Percentiles rank a stretch among this genome's conserved stretches.
Conservation (phyloP, 2,113 vertebrate species). For the Agelaius tricolor region DNA sequence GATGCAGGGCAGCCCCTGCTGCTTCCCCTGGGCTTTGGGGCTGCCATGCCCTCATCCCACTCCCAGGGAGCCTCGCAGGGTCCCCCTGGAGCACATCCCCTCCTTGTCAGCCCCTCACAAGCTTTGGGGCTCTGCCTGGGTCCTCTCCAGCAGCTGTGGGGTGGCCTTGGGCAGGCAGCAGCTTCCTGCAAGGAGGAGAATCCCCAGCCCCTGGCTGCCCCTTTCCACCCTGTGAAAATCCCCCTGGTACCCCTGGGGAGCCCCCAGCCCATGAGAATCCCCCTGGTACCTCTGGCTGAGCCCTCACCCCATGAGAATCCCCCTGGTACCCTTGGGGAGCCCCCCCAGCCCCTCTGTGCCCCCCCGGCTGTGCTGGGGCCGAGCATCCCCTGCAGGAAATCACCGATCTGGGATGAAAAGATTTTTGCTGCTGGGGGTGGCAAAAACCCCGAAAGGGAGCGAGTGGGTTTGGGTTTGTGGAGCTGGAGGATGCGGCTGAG, state of each 20-base stretch:
- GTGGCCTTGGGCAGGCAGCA: neutral
- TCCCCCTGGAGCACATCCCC: rapidly evolving
- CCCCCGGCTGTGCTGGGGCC: neutral
- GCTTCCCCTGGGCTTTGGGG: neutral
- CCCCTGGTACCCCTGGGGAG: no score
- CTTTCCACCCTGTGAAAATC: neutral
- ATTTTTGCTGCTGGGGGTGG: neutral
- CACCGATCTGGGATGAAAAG: neutral
- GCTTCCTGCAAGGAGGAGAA: neutral
- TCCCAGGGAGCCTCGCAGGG: neutral
- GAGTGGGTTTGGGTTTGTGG: neutral
- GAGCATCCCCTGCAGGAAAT: neutral
- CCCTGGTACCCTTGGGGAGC: neutral
- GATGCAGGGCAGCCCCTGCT: neutral
- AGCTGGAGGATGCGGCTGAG: neutral
- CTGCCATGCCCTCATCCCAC: no score
- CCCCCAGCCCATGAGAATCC: neutral
- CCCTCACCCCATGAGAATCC: neutral
- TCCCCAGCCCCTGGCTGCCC: neutral
- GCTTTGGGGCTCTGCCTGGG: neutral
- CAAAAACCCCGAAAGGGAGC: neutral
- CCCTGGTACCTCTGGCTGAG: neutral
- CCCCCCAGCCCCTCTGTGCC: neutral
- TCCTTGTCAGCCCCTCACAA: neutral
- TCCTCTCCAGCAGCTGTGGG: neutral